Conservation (phyloP, 2,797 vertebrate species). For the Hirundo rustica region DNA sequence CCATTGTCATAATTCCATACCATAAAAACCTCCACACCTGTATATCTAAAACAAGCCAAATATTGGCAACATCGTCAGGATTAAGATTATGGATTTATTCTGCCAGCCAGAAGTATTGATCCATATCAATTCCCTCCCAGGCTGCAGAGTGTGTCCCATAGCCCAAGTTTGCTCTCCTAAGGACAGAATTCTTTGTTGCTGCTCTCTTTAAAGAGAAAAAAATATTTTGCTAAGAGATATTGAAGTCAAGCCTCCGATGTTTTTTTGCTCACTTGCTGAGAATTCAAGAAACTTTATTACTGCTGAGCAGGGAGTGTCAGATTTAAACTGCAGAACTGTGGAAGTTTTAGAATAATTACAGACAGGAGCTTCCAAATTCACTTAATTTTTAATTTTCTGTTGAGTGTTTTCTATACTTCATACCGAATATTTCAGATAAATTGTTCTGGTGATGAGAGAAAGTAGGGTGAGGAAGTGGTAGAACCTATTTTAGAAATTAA, state of each 20-base stretch:
- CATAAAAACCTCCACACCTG: accelerated
- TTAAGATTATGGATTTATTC: neutral
- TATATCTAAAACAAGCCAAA: accelerated
- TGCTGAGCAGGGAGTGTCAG: neutral
- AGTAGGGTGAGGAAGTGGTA: neutral
- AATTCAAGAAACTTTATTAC: constrained; percentile 28
- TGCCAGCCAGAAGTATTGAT: neutral
- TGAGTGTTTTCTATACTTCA: neutral
- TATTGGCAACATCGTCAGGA: neutral
- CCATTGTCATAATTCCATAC: neutral
- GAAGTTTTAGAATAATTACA: neutral
- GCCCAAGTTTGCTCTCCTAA: neutral
- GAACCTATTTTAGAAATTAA: neutral
- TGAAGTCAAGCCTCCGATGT: neutral
- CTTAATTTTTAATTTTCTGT: neutral
- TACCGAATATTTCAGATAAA: neutral
- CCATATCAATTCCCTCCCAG: neutral
- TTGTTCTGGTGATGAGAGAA: neutral
- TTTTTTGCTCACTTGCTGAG: constrained; percentile 49
- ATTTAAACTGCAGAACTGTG: neutral
- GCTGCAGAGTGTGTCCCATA: neutral
- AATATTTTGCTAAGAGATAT: constrained; percentile 16
- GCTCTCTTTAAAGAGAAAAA: neutral
- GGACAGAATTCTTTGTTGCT: neutral
- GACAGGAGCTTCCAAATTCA: neutral